Evolutionary conservation across 2,888 invertebrate genomes (phyloP).

Genomic region (Bugula neritina): DNA sequence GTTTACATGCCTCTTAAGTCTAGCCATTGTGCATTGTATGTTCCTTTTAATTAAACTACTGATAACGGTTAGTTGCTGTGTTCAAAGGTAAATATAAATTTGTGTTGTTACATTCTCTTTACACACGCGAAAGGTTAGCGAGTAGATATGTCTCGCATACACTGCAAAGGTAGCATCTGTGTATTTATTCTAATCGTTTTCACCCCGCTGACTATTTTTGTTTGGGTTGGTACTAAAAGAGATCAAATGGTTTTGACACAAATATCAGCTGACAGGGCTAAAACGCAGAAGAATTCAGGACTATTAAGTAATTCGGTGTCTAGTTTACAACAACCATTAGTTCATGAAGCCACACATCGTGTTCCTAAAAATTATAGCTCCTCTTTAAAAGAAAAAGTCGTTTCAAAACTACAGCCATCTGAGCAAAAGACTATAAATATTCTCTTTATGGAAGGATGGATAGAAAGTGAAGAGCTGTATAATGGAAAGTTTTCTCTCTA

Average conservation of each 20-base stretch:
- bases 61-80: too few relatives aligned
- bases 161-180: not conserved
- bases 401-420: not conserved
- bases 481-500: not conserved
- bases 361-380: not conserved
- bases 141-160: not conserved
- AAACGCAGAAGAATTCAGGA: not conserved
- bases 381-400: too few relatives aligned
- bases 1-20: too few relatives aligned
- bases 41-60: too few relatives aligned
- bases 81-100: too few relatives aligned
- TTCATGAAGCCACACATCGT: not conserved
- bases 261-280: not conserved
- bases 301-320: not conserved
- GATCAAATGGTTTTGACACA: not conserved
- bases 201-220: not conserved
- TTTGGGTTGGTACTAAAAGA: not conserved
- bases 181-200: not conserved
- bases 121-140: too few relatives aligned
- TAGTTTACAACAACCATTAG: too few relatives aligned
- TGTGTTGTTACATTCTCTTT: too few relatives aligned
- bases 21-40: too few relatives aligned
- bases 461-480: constrained; percentile 2
- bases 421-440: not conserved
- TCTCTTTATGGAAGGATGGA: constrained; percentile 20